Evolutionary conservation across 2,113 vertebrate species (phyloP), one percentile per base, ranked within the genome.

Genomic region (Rhynchopsitta pachyrhyncha): DNA sequence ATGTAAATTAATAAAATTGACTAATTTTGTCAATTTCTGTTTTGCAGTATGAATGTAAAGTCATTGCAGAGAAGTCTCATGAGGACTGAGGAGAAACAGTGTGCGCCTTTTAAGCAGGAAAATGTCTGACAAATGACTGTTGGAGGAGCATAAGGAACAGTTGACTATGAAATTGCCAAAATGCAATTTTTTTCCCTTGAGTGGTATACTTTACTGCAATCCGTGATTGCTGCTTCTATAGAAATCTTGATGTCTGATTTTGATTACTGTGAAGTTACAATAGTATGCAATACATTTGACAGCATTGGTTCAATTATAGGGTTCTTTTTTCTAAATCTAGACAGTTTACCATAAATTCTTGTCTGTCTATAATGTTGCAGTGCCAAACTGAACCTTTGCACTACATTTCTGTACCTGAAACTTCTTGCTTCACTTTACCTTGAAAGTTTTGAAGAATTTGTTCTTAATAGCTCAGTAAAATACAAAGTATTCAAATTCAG

Each of bases 41-140:
- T 96, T 97, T 98, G 75, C 98, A 99, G 99, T 99, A 99, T 91
- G 99, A 99, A 97, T 98, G 98, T 95, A 99, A 98, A 97, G 98
- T 99, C 85, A 97, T 98, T 67, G 98, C 98, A 94, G 99, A 99
- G 94, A 99, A 99, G 97, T 98, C 94, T 92, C 99, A 99, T 12
- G 98, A 98, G 94, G 99, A 99, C 97, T 99, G 98, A 99, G 63
- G 91, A 96, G 92, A 66, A 86, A 88, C 95, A 92, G 85, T 70
- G 29, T 87, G 74, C 86, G 93, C 70, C 92, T 98, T 97, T 96
- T 92, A 70, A 96, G 80, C 60, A 96, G 96, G 95, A 97, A 95
- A 94, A 86, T 71, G 69, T 29, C 66, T 91, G 79, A 92, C 85
- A 88, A 82, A 82, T 79, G 92, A 94, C 90, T 97, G 96, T 92